Conservation (phyloP, 2,113 vertebrate species). For the Chascanopsetta lugubris region DNA sequence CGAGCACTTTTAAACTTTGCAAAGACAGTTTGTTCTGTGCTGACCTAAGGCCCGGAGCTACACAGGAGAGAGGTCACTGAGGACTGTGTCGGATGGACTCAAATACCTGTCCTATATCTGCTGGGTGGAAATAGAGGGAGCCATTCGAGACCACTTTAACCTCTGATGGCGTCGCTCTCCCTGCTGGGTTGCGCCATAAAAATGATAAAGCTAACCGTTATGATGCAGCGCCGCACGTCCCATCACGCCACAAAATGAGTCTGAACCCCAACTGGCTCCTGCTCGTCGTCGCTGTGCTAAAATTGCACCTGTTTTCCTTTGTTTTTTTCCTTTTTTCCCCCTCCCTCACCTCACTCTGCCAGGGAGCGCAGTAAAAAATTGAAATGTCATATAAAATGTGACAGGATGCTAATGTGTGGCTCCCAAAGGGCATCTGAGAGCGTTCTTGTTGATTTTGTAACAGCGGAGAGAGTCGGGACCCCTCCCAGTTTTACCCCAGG, state of each 20-base stretch:
- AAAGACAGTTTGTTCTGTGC: conserved; percentile 74
- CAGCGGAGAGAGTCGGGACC: conserved; percentile 58
- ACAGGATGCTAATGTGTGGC: conserved; percentile 78
- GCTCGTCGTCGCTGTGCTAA: conserved; percentile 66
- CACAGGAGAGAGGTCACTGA: conserved; percentile 70
- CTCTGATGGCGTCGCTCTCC: conserved; percentile 67
- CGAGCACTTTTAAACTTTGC: conserved; percentile 73
- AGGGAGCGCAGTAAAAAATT: conserved; percentile 73
- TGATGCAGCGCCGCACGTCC: conserved; percentile 59
- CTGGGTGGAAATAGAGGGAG: conserved; percentile 57
- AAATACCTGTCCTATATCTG: conserved; percentile 77
- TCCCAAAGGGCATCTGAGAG: conserved; percentile 78
- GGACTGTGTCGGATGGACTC: conserved; percentile 68
- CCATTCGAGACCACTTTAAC: conserved; percentile 72
- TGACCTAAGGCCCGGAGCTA: conserved; percentile 76
- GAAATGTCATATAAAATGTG: conserved; percentile 79
- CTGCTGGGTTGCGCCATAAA: conserved; percentile 66
- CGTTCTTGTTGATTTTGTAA: conserved; percentile 76
- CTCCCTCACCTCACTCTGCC: conserved; percentile 44
- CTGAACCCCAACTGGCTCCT: conserved; percentile 65
- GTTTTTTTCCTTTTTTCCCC: conserved; percentile 49
- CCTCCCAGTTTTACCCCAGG: conserved; percentile 51
- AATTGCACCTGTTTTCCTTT: conserved; percentile 79
- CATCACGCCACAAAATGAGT: conserved; percentile 67
- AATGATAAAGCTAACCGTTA: conserved; percentile 70